Percentiles rank a stretch among this genome's conserved stretches.
These are phyloP conservation scores for Tetrax tetrax DNA, from an alignment of 2,113 vertebrate species.

Conservation along the genomic window DNA sequence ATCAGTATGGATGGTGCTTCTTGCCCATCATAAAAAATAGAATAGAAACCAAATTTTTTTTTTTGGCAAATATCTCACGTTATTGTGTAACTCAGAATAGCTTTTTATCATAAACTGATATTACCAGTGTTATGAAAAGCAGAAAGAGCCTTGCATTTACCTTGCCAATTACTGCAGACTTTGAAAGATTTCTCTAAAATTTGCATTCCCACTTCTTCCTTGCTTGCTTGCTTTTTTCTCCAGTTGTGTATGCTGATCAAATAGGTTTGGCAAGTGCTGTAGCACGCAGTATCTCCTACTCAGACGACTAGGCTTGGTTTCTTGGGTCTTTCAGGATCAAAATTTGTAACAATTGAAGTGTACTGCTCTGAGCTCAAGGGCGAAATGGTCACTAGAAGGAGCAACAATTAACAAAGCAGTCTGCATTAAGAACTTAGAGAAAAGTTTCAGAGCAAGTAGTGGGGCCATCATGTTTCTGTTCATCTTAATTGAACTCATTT, in stretches of 20 bases:
- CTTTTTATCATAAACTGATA: conserved; percentile 50
- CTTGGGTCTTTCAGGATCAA: background rate
- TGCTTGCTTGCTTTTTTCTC: background rate
- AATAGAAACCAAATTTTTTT: conserved; percentile 48
- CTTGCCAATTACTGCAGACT: conserved; percentile 17
- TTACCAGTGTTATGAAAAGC: conserved; percentile 33
- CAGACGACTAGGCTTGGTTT: background rate
- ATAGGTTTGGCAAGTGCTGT: background rate
- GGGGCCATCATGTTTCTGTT: background rate
- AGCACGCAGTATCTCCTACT: background rate
- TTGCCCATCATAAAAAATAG: conserved; percentile 68
- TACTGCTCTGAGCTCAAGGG: background rate
- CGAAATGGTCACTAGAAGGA: background rate
- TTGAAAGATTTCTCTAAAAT: conserved; percentile 43
- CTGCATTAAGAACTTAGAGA: background rate
- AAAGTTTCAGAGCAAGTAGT: background rate
- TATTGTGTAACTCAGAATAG: conserved; percentile 53
- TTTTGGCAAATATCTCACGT: conserved; percentile 62
- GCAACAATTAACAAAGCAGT: background rate
- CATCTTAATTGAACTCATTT: background rate
- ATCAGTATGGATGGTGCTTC: conserved; percentile 67
- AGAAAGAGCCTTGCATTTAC: conserved; percentile 40
- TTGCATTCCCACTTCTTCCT: background rate
- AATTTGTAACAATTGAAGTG: background rate
- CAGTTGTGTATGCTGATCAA: background rate